phyloP scores from a whole-genome alignment of 2,888 invertebrate species.

The Rhaphigaster nebulosa region DNA sequence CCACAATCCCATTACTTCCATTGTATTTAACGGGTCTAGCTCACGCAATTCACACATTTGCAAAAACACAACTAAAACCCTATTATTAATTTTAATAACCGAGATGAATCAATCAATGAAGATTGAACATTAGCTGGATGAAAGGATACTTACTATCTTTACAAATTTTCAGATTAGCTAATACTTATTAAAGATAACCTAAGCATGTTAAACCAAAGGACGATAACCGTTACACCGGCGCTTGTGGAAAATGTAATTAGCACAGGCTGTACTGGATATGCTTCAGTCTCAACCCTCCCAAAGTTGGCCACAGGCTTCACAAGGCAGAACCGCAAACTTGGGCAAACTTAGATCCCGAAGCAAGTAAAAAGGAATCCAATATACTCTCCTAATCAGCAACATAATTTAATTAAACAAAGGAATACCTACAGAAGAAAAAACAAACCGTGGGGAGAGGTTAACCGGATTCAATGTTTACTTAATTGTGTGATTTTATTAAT shows the following conservation, averaged over 20 bases:
- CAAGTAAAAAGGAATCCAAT: not conserved
- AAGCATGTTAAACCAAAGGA: not conserved
- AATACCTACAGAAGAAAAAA: not conserved
- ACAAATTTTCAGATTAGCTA: too few species aligned
- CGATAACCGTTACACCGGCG: not conserved
- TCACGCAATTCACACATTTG: too few species aligned
- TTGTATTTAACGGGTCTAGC: too few species aligned
- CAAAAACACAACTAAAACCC: too few species aligned
- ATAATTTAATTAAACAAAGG: not conserved
- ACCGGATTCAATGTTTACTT: not conserved
- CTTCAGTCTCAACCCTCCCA: not conserved
- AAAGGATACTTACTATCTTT: too few species aligned
- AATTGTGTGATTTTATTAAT: too few species aligned
- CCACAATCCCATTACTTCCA: too few species aligned
- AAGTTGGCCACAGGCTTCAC: not conserved
- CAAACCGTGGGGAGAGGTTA: not conserved
- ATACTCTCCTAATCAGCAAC: not conserved
- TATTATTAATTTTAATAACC: too few species aligned
- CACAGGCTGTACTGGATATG: not conserved
- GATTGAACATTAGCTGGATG: too few species aligned
- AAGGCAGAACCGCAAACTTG: not conserved
- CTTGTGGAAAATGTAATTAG: conserved; percentile 5
- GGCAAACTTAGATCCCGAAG: not conserved
- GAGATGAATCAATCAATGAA: too few species aligned
- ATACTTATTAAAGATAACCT: not conserved